Conservation (phyloP, 1,140 invertebrate species). For the Scylla paramamosain region DNA sequence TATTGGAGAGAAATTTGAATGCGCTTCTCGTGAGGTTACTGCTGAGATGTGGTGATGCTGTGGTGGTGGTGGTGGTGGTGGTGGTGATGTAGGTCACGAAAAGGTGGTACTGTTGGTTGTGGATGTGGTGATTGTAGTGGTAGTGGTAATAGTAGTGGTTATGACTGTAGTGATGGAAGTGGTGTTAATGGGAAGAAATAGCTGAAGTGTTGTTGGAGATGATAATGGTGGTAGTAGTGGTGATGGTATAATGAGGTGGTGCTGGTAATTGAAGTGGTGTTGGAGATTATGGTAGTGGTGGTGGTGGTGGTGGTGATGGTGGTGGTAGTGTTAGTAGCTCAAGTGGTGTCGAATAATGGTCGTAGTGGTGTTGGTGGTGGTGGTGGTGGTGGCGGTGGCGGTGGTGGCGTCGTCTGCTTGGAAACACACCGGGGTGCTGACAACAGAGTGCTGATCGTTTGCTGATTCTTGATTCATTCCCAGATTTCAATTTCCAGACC, state of each 20-base stretch:
- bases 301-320: neutral
- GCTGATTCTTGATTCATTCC: neutral
- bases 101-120: neutral
- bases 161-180: neutral
- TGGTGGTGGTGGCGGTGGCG: neutral
- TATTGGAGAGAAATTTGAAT: conserved; percentile 1
- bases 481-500: conserved; percentile 35
- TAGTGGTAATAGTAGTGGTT: neutral
- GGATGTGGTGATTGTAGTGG: neutral
- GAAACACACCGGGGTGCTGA: neutral
- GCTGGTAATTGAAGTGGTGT: neutral
- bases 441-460: neutral
- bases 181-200: conserved; percentile 21
- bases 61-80: too few relatives aligned
- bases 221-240: neutral
- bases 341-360: neutral
- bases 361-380: neutral
- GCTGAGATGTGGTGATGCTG: neutral
- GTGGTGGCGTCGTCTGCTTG: neutral
- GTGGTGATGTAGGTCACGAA: too few relatives aligned
- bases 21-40: neutral
- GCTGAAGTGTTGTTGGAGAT: neutral
- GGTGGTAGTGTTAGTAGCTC: neutral
- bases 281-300: neutral
- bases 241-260: neutral